Percentiles rank a stretch among this genome's conserved stretches.
Conservation (phyloP, 2,888 invertebrate genomes). For the Chromoteleia sp. region DNA sequence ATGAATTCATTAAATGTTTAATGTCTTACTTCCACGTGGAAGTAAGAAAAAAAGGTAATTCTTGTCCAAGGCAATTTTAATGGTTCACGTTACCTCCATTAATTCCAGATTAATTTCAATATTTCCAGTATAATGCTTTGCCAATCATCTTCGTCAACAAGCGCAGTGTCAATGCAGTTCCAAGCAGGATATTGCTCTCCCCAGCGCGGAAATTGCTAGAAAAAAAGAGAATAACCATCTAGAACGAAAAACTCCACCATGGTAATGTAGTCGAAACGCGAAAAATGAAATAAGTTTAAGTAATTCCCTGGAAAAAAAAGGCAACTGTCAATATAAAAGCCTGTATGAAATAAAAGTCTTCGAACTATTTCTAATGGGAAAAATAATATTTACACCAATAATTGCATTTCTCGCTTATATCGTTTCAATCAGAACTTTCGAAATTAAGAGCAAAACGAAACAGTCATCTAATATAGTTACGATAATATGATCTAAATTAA, state of each 20-base stretch:
- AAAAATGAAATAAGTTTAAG: constrained; percentile 57
- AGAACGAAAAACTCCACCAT: constrained; percentile 62
- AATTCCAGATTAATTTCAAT: constrained; percentile 45
- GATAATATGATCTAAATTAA: no score
- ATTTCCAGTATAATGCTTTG: constrained; percentile 51
- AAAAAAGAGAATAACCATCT: constrained; percentile 61
- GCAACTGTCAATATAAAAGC: neutral
- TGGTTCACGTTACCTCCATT: constrained; percentile 10
- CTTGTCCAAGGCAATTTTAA: constrained; percentile 25
- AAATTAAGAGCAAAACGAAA: no score
- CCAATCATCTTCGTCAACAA: constrained; percentile 47
- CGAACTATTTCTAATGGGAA: neutral
- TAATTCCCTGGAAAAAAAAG: constrained; percentile 1
- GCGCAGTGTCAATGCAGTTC: constrained; percentile 58
- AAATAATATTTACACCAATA: no score
- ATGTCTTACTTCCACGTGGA: neutral
- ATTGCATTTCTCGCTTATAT: no score
- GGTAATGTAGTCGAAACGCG: constrained; percentile 55
- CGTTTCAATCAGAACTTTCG: no score
- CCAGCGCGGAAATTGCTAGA: constrained; percentile 63
- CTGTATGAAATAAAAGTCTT: constrained; percentile 8
- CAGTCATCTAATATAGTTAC: no score
- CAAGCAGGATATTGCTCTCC: constrained; percentile 65
- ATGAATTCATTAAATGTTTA: neutral
- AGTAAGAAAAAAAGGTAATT: neutral